A percentile compares a stretch with the other conserved stretches of the same genome.
Conservation (phyloP, 2,797 vertebrate genomes). For the Leptodactylus fallax region DNA sequence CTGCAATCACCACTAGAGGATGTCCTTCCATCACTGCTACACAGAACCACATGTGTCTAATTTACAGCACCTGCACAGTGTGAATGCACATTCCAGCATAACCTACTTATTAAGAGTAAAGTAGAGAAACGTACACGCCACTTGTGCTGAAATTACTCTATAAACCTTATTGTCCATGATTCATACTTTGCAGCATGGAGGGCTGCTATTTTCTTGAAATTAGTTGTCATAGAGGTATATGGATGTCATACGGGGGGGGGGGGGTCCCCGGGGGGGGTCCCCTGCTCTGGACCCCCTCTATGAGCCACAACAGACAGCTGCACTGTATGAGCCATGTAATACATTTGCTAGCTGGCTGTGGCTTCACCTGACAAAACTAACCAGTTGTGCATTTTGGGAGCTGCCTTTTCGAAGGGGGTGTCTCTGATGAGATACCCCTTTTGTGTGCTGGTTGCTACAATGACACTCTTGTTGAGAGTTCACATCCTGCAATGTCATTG, state of each 20-base stretch:
- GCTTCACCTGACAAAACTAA: not conserved
- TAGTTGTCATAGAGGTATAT: not conserved
- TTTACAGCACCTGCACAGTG: constrained; percentile 28
- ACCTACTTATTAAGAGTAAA: not conserved
- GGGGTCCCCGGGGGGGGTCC: not conserved
- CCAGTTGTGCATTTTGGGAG: not conserved
- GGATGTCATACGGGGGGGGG: not conserved
- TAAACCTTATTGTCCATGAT: not conserved
- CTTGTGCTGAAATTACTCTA: not conserved
- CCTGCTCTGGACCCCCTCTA: not conserved
- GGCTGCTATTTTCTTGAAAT: not conserved
- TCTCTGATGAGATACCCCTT: not conserved
- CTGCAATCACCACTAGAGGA: constrained; percentile 58
- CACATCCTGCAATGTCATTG: not conserved
- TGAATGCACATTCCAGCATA: constrained; percentile 14
- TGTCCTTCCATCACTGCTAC: constrained; percentile 47
- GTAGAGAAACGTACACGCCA: not conserved
- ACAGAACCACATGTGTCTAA: constrained; percentile 18
- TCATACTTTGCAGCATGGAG: not conserved
- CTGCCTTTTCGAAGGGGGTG: not conserved
- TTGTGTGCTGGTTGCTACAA: not conserved
- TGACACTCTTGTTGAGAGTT: not conserved
- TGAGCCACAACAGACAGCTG: not conserved
- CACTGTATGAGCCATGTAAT: not conserved
- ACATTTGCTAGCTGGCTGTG: not conserved